phyloP scores from a whole-genome alignment of 2,888 invertebrate genomes.

The Drosophila macrospina region DNA sequence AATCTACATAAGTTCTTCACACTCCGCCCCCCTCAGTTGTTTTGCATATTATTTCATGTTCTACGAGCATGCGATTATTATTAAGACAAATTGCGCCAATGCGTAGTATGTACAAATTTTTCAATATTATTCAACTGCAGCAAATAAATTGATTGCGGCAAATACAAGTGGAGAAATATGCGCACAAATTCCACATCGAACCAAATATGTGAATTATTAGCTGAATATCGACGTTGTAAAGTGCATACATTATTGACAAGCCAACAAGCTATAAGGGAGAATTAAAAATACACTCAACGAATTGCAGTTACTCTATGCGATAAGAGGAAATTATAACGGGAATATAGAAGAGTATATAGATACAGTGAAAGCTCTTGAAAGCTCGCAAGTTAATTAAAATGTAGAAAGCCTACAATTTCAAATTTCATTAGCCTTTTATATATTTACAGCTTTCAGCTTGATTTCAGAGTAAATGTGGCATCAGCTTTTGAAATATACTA shows the following conservation, averaged over 20 bases:
- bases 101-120: slow-evolving; percentile 47
- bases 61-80: slow-evolving; percentile 9
- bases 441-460: no score
- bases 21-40: no score
- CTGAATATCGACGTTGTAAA: slow-evolving; percentile 30
- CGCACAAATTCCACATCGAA: slow-evolving; percentile 7
- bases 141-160: slow-evolving; percentile 43
- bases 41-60: slow-evolving; percentile 20
- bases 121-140: slow-evolving; percentile 41
- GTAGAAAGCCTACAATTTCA: no score
- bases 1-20: slow-evolving; percentile 34
- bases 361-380: no score
- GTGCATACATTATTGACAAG: slow-evolving; percentile 24
- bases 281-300: not conserved
- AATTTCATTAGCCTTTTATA: no score
- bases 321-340: no score
- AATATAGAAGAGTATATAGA: no score
- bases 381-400: no score
- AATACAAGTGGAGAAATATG: slow-evolving; percentile 5
- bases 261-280: not conserved
- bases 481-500: no score
- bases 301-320: slow-evolving; percentile 11
- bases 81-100: slow-evolving; percentile 25
- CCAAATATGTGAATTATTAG: slow-evolving; percentile 36
- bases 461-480: no score